Conservation (phyloP, 2,113 vertebrate genomes). For the Leptodactylus fuscus region DNA sequence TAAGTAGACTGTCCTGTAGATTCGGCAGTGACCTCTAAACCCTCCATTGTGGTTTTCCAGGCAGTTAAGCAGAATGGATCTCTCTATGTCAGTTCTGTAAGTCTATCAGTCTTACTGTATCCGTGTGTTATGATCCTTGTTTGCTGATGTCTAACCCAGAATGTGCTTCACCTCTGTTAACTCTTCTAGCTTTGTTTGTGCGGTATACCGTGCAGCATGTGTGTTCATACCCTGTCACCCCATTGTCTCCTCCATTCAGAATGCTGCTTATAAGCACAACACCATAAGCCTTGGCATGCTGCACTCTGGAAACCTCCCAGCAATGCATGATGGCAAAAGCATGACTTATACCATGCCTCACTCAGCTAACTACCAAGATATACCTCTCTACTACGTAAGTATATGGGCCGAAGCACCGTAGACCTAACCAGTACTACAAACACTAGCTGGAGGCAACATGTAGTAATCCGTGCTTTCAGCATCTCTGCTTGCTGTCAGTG, state of each 20-base stretch:
- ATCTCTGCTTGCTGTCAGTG: background rate
- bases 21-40: conserved; percentile 5
- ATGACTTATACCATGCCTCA: conserved; percentile 99
- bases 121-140: conserved; percentile 66
- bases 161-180: conserved; percentile 75
- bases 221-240: conserved; percentile 90
- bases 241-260: conserved; percentile 99
- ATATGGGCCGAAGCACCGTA: conserved; percentile 72
- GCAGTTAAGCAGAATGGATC: conserved; percentile 58
- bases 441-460: too few relatives aligned
- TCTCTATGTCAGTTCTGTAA: conserved; percentile 61
- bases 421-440: conserved; percentile 51
- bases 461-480: too few relatives aligned
- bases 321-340: conserved; percentile 95
- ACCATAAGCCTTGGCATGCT: conserved; percentile 99
- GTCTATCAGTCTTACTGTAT: conserved; percentile 44
- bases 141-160: conserved; percentile 74
- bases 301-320: conserved; percentile 95
- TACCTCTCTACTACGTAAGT: conserved; percentile 87
- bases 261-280: conserved; percentile 99
- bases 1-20: too few relatives aligned
- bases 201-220: conserved; percentile 75
- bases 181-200: conserved; percentile 73
- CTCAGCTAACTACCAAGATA: conserved; percentile 99
- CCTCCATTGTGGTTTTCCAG: conserved; percentile 45